Conservation (phyloP, 2,888 invertebrate species). For the Hesperia comma region DNA sequence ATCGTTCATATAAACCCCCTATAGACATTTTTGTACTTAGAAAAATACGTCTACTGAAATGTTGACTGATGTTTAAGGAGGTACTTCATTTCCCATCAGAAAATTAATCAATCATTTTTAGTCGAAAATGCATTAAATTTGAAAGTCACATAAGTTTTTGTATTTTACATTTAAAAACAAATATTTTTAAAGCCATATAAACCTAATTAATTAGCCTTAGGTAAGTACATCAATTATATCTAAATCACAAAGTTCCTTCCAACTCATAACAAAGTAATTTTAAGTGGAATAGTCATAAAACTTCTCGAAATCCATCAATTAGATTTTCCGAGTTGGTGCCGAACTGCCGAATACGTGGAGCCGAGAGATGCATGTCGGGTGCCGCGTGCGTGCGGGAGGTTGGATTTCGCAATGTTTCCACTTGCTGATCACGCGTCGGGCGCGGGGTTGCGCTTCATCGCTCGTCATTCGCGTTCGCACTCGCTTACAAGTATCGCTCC, state of each 20-base stretch:
- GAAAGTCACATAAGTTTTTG: no score
- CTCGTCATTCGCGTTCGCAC: constrained; percentile 38
- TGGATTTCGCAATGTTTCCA: constrained; percentile 54
- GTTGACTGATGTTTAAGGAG: no score
- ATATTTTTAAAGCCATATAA: no score
- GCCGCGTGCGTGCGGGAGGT: constrained; percentile 43
- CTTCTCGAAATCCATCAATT: background rate
- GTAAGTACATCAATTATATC: no score
- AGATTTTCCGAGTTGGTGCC: background rate
- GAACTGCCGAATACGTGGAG: background rate
- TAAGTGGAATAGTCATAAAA: background rate
- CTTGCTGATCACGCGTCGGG: constrained; percentile 68
- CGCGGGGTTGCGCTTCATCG: constrained; percentile 42
- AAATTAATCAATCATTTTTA: no score
- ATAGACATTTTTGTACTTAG: no score
- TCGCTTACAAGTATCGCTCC: constrained; percentile 63
- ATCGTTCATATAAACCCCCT: no score
- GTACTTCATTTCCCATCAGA: no score
- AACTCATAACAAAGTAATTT: background rate
- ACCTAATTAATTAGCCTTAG: no score
- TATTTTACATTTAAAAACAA: no score
- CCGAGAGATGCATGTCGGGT: constrained; percentile 37
- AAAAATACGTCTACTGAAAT: no score
- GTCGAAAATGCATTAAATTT: no score
- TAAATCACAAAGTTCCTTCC: background rate